phyloP scores from a whole-genome alignment of 2,797 vertebrate species.

The Melopsittacus undulatus region DNA sequence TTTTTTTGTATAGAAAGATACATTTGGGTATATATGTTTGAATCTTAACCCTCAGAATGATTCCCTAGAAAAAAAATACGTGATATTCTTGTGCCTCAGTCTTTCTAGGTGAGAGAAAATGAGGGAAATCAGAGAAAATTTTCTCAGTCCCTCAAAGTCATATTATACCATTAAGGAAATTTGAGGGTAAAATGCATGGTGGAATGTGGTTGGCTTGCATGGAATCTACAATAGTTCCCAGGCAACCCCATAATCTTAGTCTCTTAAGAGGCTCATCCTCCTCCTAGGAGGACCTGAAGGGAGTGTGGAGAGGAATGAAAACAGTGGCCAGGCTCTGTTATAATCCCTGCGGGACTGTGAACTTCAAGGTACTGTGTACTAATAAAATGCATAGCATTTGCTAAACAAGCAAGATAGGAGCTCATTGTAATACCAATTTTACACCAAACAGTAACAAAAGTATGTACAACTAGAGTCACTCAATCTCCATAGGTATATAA shows the following conservation, averaged over 20 bases:
- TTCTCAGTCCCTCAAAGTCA: too few species aligned
- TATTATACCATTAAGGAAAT: too few species aligned
- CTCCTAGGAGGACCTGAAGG: background rate
- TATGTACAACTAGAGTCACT: background rate
- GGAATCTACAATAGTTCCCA: too few species aligned
- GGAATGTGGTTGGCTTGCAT: too few species aligned
- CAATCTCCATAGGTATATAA: too few species aligned
- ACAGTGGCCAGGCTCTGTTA: background rate
- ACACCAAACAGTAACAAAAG: background rate
- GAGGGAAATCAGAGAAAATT: too few species aligned
- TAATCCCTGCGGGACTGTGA: background rate
- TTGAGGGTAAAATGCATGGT: too few species aligned
- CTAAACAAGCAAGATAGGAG: background rate
- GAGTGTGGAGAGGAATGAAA: background rate
- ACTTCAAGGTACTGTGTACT: background rate
- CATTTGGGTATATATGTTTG: background rate
- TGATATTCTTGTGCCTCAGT: background rate
- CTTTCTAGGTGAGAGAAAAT: background rate
- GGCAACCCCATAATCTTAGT: too few species aligned
- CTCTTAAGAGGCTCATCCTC: background rate
- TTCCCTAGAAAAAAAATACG: background rate
- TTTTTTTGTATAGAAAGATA: background rate
- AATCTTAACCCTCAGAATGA: background rate
- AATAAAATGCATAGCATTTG: background rate
- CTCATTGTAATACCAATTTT: background rate